phyloP scores from a whole-genome alignment of 1,140 invertebrate genomes.

The Uloborus diversus region DNA sequence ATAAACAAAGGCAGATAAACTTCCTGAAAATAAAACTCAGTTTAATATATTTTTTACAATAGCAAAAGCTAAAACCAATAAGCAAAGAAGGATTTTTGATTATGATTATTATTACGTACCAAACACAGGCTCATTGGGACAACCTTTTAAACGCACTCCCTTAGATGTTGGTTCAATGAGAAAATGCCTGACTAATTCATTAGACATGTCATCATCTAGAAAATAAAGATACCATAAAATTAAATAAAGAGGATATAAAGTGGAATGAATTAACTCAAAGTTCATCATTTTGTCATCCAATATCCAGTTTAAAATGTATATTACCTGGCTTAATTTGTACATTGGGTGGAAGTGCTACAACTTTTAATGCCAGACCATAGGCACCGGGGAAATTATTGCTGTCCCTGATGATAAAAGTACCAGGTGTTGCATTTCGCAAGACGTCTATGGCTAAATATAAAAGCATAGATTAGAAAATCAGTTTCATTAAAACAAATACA shows the following conservation, averaged over 20 bases:
- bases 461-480: too few relatives aligned
- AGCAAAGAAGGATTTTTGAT: neutral
- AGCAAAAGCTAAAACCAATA: neutral
- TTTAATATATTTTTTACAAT: neutral
- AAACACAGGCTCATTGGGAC: constrained; percentile 96
- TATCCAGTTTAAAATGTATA: too few relatives aligned
- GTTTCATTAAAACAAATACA: too few relatives aligned
- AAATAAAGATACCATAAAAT: too few relatives aligned
- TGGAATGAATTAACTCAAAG: too few relatives aligned
- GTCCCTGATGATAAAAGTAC: constrained; percentile 96
- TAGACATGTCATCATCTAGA: constrained; percentile 74
- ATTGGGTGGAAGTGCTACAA: constrained; percentile 79
- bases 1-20: constrained; percentile 74
- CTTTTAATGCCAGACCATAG: constrained; percentile 95
- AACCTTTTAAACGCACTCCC: constrained; percentile 95
- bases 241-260: too few relatives aligned
- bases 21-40: constrained; percentile 27
- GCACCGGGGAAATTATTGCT: constrained; percentile 94
- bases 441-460: constrained; percentile 80
- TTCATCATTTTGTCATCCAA: too few relatives aligned
- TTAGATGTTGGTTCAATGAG: constrained; percentile 95
- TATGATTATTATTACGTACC: constrained; percentile 69
- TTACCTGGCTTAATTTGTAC: constrained; percentile 66
- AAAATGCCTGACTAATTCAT: constrained; percentile 93
- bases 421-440: constrained; percentile 85